Conservation (phyloP, 1,140 invertebrate genomes). For the Batillaria attramentaria region DNA sequence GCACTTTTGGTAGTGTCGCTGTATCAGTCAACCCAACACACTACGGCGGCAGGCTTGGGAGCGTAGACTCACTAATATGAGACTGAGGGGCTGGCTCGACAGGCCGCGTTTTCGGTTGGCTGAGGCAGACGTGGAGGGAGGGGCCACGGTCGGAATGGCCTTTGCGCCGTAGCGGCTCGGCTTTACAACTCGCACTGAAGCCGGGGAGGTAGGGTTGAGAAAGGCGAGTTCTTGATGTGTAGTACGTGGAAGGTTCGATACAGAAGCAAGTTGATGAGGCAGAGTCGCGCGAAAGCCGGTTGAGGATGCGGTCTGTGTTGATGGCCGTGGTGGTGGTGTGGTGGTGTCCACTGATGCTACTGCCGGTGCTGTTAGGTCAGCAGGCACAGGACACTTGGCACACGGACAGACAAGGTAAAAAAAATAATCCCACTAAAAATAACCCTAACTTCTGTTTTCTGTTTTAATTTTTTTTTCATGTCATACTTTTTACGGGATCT, state of each 20-base stretch:
- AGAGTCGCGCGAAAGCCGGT: slow-evolving; percentile 12
- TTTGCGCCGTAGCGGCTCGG: no score
- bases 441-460: no score
- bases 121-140: not conserved
- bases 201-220: not conserved
- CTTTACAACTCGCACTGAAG: not conserved
- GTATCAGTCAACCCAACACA: no score
- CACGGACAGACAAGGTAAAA: slow-evolving; percentile 16
- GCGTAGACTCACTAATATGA: no score
- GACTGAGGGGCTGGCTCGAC: no score
- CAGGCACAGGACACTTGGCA: slow-evolving; percentile 33
- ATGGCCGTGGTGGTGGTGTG: slow-evolving; percentile 43
- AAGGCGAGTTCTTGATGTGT: slow-evolving; percentile 13
- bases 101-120: no score
- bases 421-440: no score
- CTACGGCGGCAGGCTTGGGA: no score
- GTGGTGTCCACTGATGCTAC: slow-evolving; percentile 35
- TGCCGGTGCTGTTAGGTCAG: slow-evolving; percentile 37
- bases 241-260: not conserved
- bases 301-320: slow-evolving; percentile 39
- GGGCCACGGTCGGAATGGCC: not conserved
- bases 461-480: no score
- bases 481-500: no score
- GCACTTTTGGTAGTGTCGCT: no score
- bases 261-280: slow-evolving; percentile 1